A percentile compares a stretch with the other conserved stretches of the same genome.
These are phyloP conservation scores for Exocentrus adspersus DNA, from an alignment of 2,888 invertebrate species.

Conservation along the genomic window DNA sequence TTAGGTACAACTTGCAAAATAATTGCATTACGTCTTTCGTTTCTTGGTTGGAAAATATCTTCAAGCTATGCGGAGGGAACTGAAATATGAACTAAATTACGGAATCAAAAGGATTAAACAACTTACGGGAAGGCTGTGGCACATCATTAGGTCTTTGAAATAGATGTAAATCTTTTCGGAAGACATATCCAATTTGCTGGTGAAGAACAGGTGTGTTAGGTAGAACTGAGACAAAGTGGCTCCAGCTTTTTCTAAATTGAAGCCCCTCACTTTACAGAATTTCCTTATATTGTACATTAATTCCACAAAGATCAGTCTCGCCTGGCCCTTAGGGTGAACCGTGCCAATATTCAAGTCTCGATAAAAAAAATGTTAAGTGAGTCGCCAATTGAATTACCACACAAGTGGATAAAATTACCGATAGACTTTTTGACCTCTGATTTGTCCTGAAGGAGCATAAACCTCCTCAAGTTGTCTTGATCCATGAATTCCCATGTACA, in stretches of 20 bases:
- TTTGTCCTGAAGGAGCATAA: constrained; percentile 46
- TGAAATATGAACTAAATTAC: constrained; percentile 36
- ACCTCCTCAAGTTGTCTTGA: constrained; percentile 49
- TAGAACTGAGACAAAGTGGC: constrained; percentile 59
- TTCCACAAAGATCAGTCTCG: constrained; percentile 54
- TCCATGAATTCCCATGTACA: constrained; percentile 55
- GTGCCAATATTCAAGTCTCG: constrained; percentile 52
- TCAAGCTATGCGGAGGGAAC: constrained; percentile 56
- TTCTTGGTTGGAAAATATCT: constrained; percentile 57
- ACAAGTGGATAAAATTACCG: constrained; percentile 43
- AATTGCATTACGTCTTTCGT: constrained; percentile 53
- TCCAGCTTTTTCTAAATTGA: constrained; percentile 53
- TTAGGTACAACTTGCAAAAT: constrained; percentile 58
- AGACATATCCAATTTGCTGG: constrained; percentile 50
- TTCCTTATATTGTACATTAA: constrained; percentile 55
- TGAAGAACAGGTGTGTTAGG: constrained; percentile 58
- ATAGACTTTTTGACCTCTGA: constrained; percentile 49
- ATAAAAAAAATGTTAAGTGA: constrained; percentile 36
- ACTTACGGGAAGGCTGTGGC: constrained; percentile 57
- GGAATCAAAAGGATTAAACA: not conserved
- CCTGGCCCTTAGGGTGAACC: constrained; percentile 51
- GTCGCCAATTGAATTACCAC: not conserved
- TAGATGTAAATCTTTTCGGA: constrained; percentile 58
- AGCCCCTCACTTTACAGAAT: constrained; percentile 53
- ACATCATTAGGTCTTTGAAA: constrained; percentile 57